These are phyloP conservation scores for Danaus plexippus DNA, from an alignment of 1,140 invertebrate species.

Conservation along the genomic window DNA sequence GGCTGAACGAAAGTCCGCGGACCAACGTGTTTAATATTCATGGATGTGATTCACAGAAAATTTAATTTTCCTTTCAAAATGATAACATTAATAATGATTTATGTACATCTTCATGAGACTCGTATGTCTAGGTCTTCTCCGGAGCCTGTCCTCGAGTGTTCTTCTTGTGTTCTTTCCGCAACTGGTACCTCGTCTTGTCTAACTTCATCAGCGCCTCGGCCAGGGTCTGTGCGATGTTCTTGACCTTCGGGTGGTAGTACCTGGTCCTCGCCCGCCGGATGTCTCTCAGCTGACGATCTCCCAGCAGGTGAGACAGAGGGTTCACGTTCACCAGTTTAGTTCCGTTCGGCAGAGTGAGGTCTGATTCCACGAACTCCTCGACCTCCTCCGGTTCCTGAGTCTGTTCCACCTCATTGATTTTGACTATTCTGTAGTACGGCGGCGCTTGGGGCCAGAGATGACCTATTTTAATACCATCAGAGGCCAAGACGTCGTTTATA, in stretches of 20 bases:
- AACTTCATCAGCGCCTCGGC: slow-evolving; percentile 17
- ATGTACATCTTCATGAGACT: too few relatives aligned
- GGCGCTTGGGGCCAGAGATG: slow-evolving; percentile 45
- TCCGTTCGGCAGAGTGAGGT: slow-evolving; percentile 38
- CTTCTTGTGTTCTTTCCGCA: slow-evolving; percentile 1
- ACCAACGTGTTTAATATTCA: too few relatives aligned
- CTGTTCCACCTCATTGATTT: slow-evolving; percentile 33
- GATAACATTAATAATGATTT: too few relatives aligned
- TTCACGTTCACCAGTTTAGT: slow-evolving; percentile 49
- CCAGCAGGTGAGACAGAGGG: slow-evolving; percentile 50
- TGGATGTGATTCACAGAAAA: too few relatives aligned
- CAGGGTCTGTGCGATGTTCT: slow-evolving; percentile 22
- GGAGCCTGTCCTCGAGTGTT: slow-evolving; percentile 5
- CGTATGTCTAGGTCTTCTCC: too few relatives aligned
- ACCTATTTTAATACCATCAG: slow-evolving; percentile 37
- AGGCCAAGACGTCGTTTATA: slow-evolving; percentile 29
- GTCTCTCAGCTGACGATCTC: slow-evolving; percentile 31
- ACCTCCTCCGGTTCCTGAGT: slow-evolving; percentile 7
- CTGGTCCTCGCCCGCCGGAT: slow-evolving; percentile 22
- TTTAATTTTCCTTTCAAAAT: too few relatives aligned
- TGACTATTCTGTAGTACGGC: slow-evolving; percentile 54
- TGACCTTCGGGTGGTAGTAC: slow-evolving; percentile 36
- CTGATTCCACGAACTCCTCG: slow-evolving; percentile 5
- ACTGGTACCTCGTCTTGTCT: slow-evolving; percentile 3
- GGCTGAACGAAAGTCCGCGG: too few relatives aligned